These are phyloP conservation scores for Drosophila cardini DNA, from an alignment of 1,140 invertebrate genomes.

Conservation along the genomic window DNA sequence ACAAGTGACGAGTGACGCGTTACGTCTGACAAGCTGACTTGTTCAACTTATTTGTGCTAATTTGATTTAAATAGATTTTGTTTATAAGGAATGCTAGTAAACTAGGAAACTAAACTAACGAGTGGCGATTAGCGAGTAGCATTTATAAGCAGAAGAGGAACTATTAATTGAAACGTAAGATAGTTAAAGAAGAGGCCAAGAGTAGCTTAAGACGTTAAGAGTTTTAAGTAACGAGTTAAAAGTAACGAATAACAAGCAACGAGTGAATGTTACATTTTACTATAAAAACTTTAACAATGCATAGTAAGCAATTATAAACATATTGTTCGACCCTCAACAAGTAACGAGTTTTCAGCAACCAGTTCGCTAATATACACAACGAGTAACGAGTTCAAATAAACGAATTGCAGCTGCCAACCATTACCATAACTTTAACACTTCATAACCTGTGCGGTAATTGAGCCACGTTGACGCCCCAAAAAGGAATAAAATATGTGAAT, in stretches of 20 bases:
- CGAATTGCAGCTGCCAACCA: background rate
- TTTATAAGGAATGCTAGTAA: too few species aligned
- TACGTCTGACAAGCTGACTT: conserved; percentile 15
- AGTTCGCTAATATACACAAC: background rate
- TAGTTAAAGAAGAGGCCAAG: background rate
- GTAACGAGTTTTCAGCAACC: background rate
- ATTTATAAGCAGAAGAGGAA: background rate
- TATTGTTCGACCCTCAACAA: too few species aligned
- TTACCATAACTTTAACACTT: background rate
- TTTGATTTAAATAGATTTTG: background rate
- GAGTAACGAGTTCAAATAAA: conserved; percentile 3
- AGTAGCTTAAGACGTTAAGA: background rate
- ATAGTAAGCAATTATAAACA: too few species aligned
- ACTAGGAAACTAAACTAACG: too few species aligned
- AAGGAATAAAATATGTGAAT: background rate
- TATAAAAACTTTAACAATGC: too few species aligned
- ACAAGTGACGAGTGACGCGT: conserved; percentile 6
- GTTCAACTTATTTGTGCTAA: background rate
- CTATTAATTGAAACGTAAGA: background rate
- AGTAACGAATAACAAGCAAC: background rate
- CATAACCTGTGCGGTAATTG: background rate
- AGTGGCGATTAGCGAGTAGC: background rate
- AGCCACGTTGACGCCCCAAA: background rate
- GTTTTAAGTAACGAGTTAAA: conserved; percentile 7
- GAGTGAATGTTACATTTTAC: background rate